Base-by-base conservation (phyloP, 2,797 vertebrate species). In the Micromesistius poutassou region DNA sequence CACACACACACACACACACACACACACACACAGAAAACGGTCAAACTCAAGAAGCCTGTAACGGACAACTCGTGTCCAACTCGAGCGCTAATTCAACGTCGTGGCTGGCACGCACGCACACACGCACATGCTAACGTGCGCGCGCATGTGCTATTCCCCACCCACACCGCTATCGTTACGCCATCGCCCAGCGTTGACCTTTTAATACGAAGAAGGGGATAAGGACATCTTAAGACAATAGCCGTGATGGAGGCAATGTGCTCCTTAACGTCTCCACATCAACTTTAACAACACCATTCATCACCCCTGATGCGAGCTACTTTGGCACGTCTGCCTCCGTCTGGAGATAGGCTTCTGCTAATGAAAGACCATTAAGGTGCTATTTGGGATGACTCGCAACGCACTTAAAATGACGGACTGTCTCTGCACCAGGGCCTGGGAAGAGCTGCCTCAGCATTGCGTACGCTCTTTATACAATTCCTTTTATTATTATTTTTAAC, bases 181-280 rank as follows among this genome's bases (percentile, higher is more conserved):
- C 85, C 87, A 92, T 91, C 90, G 91, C 85, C 62, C 86, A 87
- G 70, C 83, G 78, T 83, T 93, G 90, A 93, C 91, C 92, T 93
- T 92, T 93, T 91, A 28, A 90, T 89, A 91, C 83, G 87, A 68
- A 28, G 62, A 28, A 84, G 86, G 88, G 84, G 85, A 91, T 93
- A 92, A 92, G 90, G 90, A 91, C 93, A 92, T 93, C 90, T 91
- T 92, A 92, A 91, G 92, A 94, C 92, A 93, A 93, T 92, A 92
- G 88, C 88, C 88, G 89, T 85, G 90, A 92, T 92, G 86, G 86
- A 62, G 86, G 85, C 90, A 88, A 90, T 83, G 89, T 86, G 89
- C 90, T 90, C 74, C 89, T 91, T 93, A 94, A 92, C 92, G 89
- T 91, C 89, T 89, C 86, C 86, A 87, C 92, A 91, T 93, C 91